phyloP scores from a whole-genome alignment of 2,888 invertebrate species.

The Thelaira solivaga region DNA sequence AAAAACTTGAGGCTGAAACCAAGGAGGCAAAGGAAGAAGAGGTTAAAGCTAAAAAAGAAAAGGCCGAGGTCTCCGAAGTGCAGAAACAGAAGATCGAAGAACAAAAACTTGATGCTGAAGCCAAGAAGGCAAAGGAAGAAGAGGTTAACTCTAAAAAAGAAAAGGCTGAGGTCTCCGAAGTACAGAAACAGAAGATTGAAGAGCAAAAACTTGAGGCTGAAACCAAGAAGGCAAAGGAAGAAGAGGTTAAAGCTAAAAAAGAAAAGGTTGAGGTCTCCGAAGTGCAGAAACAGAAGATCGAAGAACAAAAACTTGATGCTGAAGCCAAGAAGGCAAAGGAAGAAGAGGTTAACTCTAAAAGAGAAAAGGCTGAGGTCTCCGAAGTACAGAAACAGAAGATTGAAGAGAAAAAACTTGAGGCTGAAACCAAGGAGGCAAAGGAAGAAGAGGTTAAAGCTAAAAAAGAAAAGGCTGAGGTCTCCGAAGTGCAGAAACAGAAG shows the following conservation, averaged over 20 bases:
- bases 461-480: constrained; percentile 33
- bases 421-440: constrained; percentile 22
- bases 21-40: too few species aligned
- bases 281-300: background rate
- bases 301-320: too few species aligned
- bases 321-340: constrained; percentile 11
- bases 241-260: background rate
- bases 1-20: background rate
- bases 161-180: constrained; percentile 9
- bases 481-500: constrained; percentile 36
- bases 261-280: background rate
- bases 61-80: too few species aligned
- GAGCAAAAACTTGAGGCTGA: constrained; percentile 44
- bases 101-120: constrained; percentile 4
- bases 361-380: constrained; percentile 35
- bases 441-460: background rate
- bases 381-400: constrained; percentile 27
- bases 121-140: constrained; percentile 3
- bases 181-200: background rate
- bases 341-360: constrained; percentile 13
- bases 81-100: constrained; percentile 14
- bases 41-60: too few species aligned
- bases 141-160: background rate
- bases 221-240: constrained; percentile 62
- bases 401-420: constrained; percentile 16